Evolutionary conservation across 1,140 invertebrate species (phyloP), one percentile per base, ranked within the genome.

Genomic region (Phenacoccus solenopsis): DNA sequence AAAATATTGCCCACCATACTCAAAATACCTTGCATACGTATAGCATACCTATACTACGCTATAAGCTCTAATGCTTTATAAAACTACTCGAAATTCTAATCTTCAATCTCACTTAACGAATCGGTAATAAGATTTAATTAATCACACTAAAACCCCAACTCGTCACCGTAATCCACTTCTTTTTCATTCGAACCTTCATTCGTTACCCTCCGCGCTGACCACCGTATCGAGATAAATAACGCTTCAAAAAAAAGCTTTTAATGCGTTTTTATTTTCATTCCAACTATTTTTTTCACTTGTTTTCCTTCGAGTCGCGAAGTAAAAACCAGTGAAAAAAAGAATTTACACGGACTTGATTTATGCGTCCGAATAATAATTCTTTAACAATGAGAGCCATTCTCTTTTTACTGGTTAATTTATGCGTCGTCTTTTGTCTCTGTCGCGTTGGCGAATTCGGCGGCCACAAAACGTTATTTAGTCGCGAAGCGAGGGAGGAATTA

Each of bases 341-440:
- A 49, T 49, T 49, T 49, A 49, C 20, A 49, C 38, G 38, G 38
- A 49, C 38, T 49, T 49, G 38, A 49, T 49, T 49, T 49, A 49
- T 49, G 38, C 16, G 38, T 64, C 25, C 10, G 25, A 64, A 64
- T 64, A 24, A 64, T 64, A 64, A 64, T 64, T 64, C 59, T 64
- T 64, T 64, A 25, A 64, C 59, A 64, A 64, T 64, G 59, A 64
- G 59, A 25, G 59, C 59, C 22, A 64, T 27, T 64, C 59, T 64
- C 21, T 64, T 64, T n/a, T 64, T 27, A 27, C 25, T 64, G 59
- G 21, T 27, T 27, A 64, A 64, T 64, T 64, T 64, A 64, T 64
- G 59, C 59, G 25, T 64, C 59, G 38, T 49, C 59, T 64, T 64
- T 64, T 64, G 22, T 27, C 59, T 27, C 25, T 64, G 21, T 27